Conservation (phyloP, 1,140 invertebrate species). For the Oppia nitens region DNA sequence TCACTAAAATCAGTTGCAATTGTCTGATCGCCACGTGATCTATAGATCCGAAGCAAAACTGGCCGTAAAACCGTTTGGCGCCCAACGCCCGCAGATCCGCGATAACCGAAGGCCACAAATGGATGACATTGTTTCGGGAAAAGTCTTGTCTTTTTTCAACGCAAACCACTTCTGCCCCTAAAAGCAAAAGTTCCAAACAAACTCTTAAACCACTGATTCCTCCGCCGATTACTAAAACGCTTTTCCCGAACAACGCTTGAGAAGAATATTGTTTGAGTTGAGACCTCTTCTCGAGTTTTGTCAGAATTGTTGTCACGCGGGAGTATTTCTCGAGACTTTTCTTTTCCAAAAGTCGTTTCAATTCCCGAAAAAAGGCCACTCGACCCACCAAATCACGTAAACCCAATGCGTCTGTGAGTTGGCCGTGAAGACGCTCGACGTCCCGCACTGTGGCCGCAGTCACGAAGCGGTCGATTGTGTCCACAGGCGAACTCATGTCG, state of each 20-base stretch:
- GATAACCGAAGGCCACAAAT: conserved; percentile 97
- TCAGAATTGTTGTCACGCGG: conserved; percentile 5
- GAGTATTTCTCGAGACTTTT: conserved; percentile 2
- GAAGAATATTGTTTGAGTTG: neutral
- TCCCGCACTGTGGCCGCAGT: too few relatives aligned
- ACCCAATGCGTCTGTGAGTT: neutral
- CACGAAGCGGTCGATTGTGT: too few relatives aligned
- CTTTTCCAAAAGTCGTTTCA: conserved; percentile 1
- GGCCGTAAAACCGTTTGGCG: conserved; percentile 97
- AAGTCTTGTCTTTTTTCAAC: conserved; percentile 81
- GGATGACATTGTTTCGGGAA: conserved; percentile 91
- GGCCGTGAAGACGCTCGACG: too few relatives aligned
- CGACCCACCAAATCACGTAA: neutral
- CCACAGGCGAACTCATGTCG: too few relatives aligned
- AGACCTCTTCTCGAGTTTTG: neutral
- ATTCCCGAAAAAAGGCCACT: neutral
- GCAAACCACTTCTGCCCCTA: conserved; percentile 72
- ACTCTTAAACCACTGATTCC: conserved; percentile 86
- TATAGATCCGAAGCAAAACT: conserved; percentile 59
- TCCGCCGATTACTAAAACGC: conserved; percentile 67
- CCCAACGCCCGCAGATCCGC: conserved; percentile 81
- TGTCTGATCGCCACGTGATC: conserved; percentile 22
- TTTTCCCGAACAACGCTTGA: neutral
- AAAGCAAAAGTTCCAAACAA: conserved; percentile 87
- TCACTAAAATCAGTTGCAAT: conserved; percentile 33